Evolutionary conservation across 2,888 invertebrate species (phyloP), one percentile per base, ranked within the genome.

Genomic region (Empis stercorea): DNA sequence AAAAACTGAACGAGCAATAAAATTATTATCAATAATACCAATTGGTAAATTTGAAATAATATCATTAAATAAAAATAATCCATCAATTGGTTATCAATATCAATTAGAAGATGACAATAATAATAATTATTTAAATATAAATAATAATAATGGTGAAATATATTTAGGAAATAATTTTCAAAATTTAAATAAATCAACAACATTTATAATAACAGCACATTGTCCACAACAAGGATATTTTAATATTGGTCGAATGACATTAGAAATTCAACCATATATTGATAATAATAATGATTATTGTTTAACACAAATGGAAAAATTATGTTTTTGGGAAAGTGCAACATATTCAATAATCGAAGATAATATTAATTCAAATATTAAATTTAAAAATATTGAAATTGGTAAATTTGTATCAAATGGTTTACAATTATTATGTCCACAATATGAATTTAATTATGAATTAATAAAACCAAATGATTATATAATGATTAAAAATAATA

Each of bases 341-440:
- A 57, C 61, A 10, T 68, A 67, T 46, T 59, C 60, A 0, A 57
- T 65, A 27, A 55, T 59, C n/a, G 68, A 68, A 51, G 56, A 62
- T 36, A 48, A 52, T 2, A 50, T 50, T 11, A 48, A n/a, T n/a
- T n/a, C n/a, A n/a, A n/a, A 47, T 27, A 38, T 30, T 2, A 47
- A 49, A 15, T 61, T 61, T 44, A 50, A 55, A 11, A 61, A 62
- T 1, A 53, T 61, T 11, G 52, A 58, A 32, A 57, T 75, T 30
- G 74, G 74, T 9, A 59, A 61, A 4, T 56, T 74, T 1, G 71
- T 68, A 46, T 70, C 74, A 0, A 58, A 61, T 30, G 60, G 64
- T 5, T 68, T 71, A 52, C 59, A 60, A 41, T 66, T 71, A 44
- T 61, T 77, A 44, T 79, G 79, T 51, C 69, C 72, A 1, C 63